These are phyloP conservation scores for Fabriciana adippe DNA, from an alignment of 2,888 invertebrate species.

Conservation along the genomic window DNA sequence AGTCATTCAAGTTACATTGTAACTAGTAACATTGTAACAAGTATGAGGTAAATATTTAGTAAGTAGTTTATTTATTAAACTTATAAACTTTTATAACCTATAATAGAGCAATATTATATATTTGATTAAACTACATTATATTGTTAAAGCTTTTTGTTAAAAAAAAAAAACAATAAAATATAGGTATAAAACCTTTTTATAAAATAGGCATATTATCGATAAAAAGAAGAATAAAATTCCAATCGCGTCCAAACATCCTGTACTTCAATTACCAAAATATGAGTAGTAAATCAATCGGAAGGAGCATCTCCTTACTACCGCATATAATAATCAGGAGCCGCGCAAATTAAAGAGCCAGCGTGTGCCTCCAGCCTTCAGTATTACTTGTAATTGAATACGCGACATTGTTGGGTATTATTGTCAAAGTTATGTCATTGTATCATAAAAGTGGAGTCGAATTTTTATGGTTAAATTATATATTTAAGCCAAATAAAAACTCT, in stretches of 20 bases:
- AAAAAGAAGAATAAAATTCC: neutral
- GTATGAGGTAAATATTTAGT: too few species aligned
- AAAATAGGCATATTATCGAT: neutral
- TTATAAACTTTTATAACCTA: too few species aligned
- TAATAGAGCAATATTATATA: too few species aligned
- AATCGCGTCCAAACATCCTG: constrained; percentile 24
- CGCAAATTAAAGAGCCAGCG: constrained; percentile 40
- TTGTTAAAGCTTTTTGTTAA: too few species aligned
- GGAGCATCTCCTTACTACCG: constrained; percentile 41
- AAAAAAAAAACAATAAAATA: too few species aligned
- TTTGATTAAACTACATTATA: too few species aligned
- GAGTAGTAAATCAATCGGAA: constrained; percentile 43
- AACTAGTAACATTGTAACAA: too few species aligned
- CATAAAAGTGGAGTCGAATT: neutral
- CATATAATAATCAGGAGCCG: constrained; percentile 40
- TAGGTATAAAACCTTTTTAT: too few species aligned
- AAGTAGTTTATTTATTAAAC: too few species aligned
- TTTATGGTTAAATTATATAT: too few species aligned
- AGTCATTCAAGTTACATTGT: neutral
- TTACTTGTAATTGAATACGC: constrained; percentile 28
- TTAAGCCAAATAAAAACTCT: too few species aligned
- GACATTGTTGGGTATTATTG: constrained; percentile 31
- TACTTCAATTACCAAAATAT: constrained; percentile 38
- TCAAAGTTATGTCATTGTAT: constrained; percentile 7
- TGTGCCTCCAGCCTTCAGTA: constrained; percentile 20